These are phyloP conservation scores for Atrina japonica DNA, from an alignment of 2,888 invertebrate species.

Conservation along the genomic window DNA sequence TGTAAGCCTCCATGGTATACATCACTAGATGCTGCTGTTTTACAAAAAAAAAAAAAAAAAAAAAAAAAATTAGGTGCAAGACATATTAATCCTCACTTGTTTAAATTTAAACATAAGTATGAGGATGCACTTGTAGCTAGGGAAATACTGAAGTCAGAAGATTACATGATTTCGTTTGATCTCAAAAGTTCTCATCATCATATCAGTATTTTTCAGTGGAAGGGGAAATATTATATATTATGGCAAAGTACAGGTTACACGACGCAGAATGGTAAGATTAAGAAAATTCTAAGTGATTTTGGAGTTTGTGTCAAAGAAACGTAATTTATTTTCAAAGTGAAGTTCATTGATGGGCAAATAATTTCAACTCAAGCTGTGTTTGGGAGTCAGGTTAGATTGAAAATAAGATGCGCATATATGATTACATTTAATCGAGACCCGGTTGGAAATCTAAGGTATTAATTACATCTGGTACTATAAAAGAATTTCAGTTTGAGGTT, in stretches of 20 bases:
- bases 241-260: constrained; percentile 11
- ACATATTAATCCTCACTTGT: constrained; percentile 12
- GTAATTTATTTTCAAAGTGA: not conserved
- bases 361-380: constrained; percentile 22
- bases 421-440: too few species aligned
- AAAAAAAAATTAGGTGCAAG: constrained; percentile 31
- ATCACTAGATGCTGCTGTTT: too few species aligned
- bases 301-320: not conserved
- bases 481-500: too few species aligned
- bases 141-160: constrained; percentile 27
- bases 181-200: constrained; percentile 42
- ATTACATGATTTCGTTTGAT: constrained; percentile 39
- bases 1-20: too few species aligned
- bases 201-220: constrained; percentile 27
- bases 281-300: not conserved
- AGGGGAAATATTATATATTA: constrained; percentile 7
- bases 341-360: constrained; percentile 27
- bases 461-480: too few species aligned
- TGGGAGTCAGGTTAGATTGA: constrained; percentile 5
- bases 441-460: too few species aligned
- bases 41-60: constrained; percentile 9
- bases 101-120: constrained; percentile 34
- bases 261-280: constrained; percentile 4
- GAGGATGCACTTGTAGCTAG: constrained; percentile 31
- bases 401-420: constrained; percentile 7